Conservation (phyloP, 2,888 invertebrate species). For the Scaptomyza flava region DNA sequence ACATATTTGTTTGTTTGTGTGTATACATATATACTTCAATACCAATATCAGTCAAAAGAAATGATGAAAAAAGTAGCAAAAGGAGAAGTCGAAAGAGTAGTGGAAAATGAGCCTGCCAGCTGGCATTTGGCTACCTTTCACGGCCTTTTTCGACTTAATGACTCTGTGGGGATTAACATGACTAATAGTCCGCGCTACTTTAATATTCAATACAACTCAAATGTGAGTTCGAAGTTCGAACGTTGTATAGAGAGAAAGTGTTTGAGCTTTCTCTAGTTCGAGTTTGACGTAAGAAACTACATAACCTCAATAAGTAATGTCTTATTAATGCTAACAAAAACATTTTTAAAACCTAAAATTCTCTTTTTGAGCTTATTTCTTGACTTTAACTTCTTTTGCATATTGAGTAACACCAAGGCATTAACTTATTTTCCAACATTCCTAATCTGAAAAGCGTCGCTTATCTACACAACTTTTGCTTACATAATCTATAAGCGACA, state of each 20-base stretch:
- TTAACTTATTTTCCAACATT: not conserved
- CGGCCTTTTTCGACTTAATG: conserved; percentile 78
- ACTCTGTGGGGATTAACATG: conserved; percentile 80
- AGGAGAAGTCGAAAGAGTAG: conserved; percentile 2
- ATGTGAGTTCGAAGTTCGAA: conserved; percentile 16
- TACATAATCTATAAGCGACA: conserved; percentile 3
- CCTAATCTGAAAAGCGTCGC: not conserved
- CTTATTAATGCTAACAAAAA: no score
- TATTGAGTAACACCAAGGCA: not conserved
- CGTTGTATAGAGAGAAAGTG: not conserved
- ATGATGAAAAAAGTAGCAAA: not conserved
- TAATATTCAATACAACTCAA: conserved; percentile 55
- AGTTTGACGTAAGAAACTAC: no score
- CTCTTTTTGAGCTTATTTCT: not conserved
- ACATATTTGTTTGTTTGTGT: conserved; percentile 20
- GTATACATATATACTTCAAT: conserved; percentile 38
- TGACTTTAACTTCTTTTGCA: not conserved
- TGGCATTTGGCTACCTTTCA: conserved; percentile 57
- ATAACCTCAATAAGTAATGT: no score
- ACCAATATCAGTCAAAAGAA: conserved; percentile 38
- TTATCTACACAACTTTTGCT: conserved; percentile 8
- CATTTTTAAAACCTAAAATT: no score
- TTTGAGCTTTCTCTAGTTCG: conserved; percentile 53
- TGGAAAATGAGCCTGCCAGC: conserved; percentile 25
- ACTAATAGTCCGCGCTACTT: conserved; percentile 74